A percentile compares a stretch with the other conserved stretches of the same genome.
Evolutionary conservation across 2,797 vertebrate genomes (phyloP).

Genomic region (Tolypeutes matacus): DNA sequence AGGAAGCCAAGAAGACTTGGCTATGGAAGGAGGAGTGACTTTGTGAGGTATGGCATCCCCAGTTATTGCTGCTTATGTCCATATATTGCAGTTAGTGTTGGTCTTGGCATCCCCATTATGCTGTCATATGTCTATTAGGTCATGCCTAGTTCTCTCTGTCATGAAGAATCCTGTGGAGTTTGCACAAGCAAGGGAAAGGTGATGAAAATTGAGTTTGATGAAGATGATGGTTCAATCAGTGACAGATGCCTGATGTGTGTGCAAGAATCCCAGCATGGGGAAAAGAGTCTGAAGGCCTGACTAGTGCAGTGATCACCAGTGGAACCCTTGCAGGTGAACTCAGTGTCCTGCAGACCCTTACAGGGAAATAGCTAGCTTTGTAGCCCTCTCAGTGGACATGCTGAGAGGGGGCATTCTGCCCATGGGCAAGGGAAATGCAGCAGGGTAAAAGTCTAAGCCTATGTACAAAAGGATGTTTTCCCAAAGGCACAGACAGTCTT

Average conservation of each 20-base stretch:
- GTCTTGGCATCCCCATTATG: constrained; percentile 98
- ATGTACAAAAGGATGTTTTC: too few relatives aligned
- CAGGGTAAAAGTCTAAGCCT: too few relatives aligned
- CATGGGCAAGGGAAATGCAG: too few relatives aligned
- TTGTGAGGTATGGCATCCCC: constrained; percentile 95
- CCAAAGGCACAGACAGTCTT: too few relatives aligned
- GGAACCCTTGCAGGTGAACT: too few relatives aligned
- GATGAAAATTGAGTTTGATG: constrained; percentile 95
- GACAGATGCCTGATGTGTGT: too few relatives aligned
- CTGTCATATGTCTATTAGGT: constrained; percentile 96
- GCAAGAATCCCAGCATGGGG: not conserved
- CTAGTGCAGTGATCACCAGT: too few relatives aligned
- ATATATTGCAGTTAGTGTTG: constrained; percentile 91
- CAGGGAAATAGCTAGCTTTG: too few relatives aligned
- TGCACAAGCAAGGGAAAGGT: constrained; percentile 95
- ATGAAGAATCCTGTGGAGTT: constrained; percentile 94
- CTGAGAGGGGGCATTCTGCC: too few relatives aligned
- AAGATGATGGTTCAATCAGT: constrained; percentile 95
- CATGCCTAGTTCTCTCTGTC: constrained; percentile 94
- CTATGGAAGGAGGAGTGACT: too few relatives aligned
- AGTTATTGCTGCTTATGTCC: constrained; percentile 89
- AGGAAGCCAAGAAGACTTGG: constrained; percentile 89
- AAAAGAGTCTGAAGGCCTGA: not conserved
- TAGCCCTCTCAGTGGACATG: too few relatives aligned
- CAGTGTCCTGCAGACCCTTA: too few relatives aligned